Evolutionary conservation across 2,888 invertebrate genomes (phyloP).

Genomic region (Danaus chrysippus): DNA sequence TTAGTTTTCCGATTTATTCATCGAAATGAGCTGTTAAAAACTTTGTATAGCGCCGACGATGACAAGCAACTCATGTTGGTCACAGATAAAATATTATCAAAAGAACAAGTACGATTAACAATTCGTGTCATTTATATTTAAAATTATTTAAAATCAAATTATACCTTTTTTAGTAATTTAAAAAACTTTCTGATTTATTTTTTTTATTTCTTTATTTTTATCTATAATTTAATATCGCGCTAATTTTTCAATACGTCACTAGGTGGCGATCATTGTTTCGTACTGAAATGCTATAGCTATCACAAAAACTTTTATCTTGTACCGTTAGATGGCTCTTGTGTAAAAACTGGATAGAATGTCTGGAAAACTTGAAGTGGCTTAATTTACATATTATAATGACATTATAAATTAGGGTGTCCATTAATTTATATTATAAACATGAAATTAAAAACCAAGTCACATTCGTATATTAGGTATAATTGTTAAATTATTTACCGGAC

Average conservation of each 20-base stretch:
- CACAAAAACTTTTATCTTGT: background rate
- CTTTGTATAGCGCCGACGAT: slow-evolving; percentile 47
- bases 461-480: too few relatives aligned
- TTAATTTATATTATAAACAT: too few relatives aligned
- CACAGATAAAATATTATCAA: slow-evolving; percentile 21
- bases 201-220: too few relatives aligned
- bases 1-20: slow-evolving; percentile 5
- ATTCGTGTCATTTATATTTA: slow-evolving; percentile 6
- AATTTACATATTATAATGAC: too few relatives aligned
- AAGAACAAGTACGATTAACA: slow-evolving; percentile 13
- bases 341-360: background rate
- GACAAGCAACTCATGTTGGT: slow-evolving; percentile 54
- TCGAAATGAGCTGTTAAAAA: slow-evolving; percentile 10
- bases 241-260: too few relatives aligned
- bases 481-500: too few relatives aligned
- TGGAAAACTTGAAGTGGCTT: background rate
- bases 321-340: background rate
- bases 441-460: too few relatives aligned
- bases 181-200: too few relatives aligned
- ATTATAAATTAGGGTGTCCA: too few relatives aligned
- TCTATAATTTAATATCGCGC: too few relatives aligned
- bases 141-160: background rate
- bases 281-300: background rate
- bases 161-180: too few relatives aligned
- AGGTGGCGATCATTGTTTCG: background rate